Evolutionary conservation across 2,888 invertebrate species (phyloP).

Genomic region (Drosophila mayaguana): DNA sequence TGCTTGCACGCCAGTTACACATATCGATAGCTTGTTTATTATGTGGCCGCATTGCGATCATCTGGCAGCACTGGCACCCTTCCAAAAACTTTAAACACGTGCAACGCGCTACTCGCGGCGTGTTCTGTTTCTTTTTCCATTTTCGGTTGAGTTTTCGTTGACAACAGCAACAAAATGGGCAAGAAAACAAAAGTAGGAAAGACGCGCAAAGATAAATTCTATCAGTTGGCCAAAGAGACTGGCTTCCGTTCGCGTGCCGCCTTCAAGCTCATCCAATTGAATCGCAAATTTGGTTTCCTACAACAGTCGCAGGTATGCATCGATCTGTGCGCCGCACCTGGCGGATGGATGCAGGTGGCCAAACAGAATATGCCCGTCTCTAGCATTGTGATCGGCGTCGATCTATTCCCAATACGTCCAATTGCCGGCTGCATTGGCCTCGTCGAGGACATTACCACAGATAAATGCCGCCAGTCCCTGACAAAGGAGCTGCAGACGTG

Average conservation of each 20-base stretch:
- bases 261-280: slow-evolving; percentile 99
- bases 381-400: slow-evolving; percentile 97
- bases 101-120: slow-evolving; percentile 50
- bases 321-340: slow-evolving; percentile 99
- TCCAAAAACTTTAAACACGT: slow-evolving; percentile 49
- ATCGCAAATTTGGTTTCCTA: slow-evolving; percentile 98
- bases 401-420: slow-evolving; percentile 96
- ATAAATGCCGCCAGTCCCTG: slow-evolving; percentile 93
- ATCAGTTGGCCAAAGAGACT: slow-evolving; percentile 99
- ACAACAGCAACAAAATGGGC: slow-evolving; percentile 90
- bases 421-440: slow-evolving; percentile 96
- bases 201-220: slow-evolving; percentile 98
- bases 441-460: slow-evolving; percentile 98
- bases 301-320: slow-evolving; percentile 98
- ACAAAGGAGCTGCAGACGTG: slow-evolving; percentile 95
- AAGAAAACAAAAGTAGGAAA: slow-evolving; percentile 98
- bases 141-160: slow-evolving; percentile 17
- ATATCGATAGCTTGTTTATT: slow-evolving; percentile 1
- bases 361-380: slow-evolving; percentile 99
- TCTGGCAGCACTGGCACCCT: slow-evolving; percentile 42
- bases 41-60: not conserved
- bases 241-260: slow-evolving; percentile 99
- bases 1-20: not conserved
- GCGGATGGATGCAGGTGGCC: slow-evolving; percentile 99
- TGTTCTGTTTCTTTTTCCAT: slow-evolving; percentile 41